phyloP scores from a whole-genome alignment of 2,113 vertebrate species.

The Eonycteris spelaea region DNA sequence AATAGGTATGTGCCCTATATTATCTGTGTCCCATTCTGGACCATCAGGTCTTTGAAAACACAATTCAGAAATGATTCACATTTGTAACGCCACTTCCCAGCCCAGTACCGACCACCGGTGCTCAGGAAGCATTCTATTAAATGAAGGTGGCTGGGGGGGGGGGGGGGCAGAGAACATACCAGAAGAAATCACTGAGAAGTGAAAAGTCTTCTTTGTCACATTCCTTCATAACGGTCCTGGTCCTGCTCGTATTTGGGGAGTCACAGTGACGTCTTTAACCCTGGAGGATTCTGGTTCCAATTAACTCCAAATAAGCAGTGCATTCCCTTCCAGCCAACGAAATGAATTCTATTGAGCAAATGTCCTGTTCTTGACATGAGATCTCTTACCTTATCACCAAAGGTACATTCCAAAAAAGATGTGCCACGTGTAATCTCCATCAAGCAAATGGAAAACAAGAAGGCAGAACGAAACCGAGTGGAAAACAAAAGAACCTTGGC shows the following conservation, averaged over 20 bases:
- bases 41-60: not conserved
- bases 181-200: conserved; percentile 5
- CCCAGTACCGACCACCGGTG: not conserved
- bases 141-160: not conserved
- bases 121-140: conserved; percentile 10
- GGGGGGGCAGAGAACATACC: not conserved
- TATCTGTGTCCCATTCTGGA: not conserved
- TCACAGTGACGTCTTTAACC: conserved; percentile 2
- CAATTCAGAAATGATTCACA: not conserved
- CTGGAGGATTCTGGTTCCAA: conserved; percentile 26
- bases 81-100: not conserved
- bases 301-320: conserved; percentile 18
- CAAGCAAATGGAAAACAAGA: conserved; percentile 24
- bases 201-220: not conserved
- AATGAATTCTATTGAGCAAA: conserved; percentile 25
- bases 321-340: not conserved
- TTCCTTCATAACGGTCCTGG: not conserved
- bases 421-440: conserved; percentile 55
- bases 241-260: not conserved
- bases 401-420: conserved; percentile 14
- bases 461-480: conserved; percentile 50
- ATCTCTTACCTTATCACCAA: conserved; percentile 9
- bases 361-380: not conserved
- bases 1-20: not conserved
- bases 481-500: conserved; percentile 60